These are phyloP conservation scores for Ophonus ardosiacus DNA, from an alignment of 2,888 invertebrate genomes.

Conservation along the genomic window DNA sequence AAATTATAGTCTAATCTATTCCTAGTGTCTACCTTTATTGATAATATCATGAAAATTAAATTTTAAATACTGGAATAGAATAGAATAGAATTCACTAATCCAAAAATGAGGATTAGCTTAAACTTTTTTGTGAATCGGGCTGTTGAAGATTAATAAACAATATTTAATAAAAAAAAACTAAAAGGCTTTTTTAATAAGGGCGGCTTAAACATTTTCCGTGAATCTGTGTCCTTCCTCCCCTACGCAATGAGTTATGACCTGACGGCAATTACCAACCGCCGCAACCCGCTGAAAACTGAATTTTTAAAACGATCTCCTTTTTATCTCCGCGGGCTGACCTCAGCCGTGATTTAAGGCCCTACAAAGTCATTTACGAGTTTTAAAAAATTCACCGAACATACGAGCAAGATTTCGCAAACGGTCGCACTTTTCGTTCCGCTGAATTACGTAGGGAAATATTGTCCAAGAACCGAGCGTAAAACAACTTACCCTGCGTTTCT, in stretches of 20 bases:
- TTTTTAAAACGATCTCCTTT: conserved; percentile 58
- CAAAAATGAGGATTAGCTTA: too few species aligned
- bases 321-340: conserved; percentile 60
- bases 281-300: conserved; percentile 57
- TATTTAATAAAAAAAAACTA: background rate
- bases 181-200: background rate
- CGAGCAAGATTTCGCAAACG: conserved; percentile 62
- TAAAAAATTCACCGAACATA: conserved; percentile 62
- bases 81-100: too few species aligned
- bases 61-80: too few species aligned
- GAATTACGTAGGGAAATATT: conserved; percentile 62
- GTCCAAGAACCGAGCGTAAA: background rate
- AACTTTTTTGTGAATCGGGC: too few species aligned
- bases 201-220: background rate
- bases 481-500: background rate
- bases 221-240: background rate
- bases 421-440: conserved; percentile 61
- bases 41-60: too few species aligned
- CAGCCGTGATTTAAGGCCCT: conserved; percentile 58
- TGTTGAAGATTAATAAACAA: background rate
- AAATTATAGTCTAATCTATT: too few species aligned
- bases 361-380: conserved; percentile 63
- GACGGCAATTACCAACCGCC: conserved; percentile 37
- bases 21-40: too few species aligned
- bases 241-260: conserved; percentile 47